Evolutionary conservation across 1,140 invertebrate species (phyloP), one percentile per base, ranked within the genome.

Genomic region (Amyelois transitella): DNA sequence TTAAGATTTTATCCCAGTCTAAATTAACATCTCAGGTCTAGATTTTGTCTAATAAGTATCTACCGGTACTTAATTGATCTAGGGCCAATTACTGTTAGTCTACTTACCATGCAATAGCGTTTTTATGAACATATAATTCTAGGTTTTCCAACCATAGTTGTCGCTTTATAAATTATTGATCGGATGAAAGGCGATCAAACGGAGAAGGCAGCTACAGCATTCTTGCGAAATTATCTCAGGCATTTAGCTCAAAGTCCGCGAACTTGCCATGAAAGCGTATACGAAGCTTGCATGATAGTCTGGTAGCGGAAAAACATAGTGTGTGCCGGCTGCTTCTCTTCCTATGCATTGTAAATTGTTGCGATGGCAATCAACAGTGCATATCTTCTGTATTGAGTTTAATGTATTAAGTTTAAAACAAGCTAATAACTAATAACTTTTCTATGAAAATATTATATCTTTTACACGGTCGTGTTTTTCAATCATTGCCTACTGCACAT

Each of bases 101-200:
- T 38, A 38, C 32, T 38, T 38, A 38, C 17, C 32, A 38, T 38
- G 32, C 32, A 38, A 38, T 38, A 14, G 32, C 32, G 32, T 38
- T 38, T 38, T 38, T 38, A 38, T 38, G 32, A 4, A 38, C 32
- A 38, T 38, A 38, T 38, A 38, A 38, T 38, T 38, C 32, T 38
- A 48, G 20, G 18, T 20, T 48, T 20, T 48, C 45, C 20, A 48
- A 19, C 10, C 20, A 48, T 48, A 18, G 12, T 22, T 14, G 45
- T 21, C 45, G 45, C 45, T 19, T 52, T 53, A 71, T 71, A 67
- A 61, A 68, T 68, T 65, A 68, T 71, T 68, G 56, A 71, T 63
- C 63, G 50, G 28, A 65, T 62, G 60, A 65, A 64, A 64, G 60
- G 53, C 51, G 55, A 54, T 63, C 58, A 47, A 56, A 58, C 58